A percentile compares a stretch with the other conserved stretches of the same genome.
Evolutionary conservation across 2,797 vertebrate species (phyloP).

Genomic region (Lithobates pipiens): DNA sequence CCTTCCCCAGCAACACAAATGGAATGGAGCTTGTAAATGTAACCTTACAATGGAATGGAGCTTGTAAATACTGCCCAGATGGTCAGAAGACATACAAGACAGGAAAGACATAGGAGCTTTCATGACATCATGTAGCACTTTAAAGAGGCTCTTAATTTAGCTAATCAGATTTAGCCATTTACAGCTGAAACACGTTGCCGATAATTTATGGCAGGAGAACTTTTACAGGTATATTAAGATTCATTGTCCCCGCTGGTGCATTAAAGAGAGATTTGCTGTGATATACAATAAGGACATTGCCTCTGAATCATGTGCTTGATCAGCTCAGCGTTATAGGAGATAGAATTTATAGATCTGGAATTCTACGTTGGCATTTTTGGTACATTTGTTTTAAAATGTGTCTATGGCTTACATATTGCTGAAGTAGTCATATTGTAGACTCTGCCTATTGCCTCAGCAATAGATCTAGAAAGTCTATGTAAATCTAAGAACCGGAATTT

Average conservation of each 20-base stretch:
- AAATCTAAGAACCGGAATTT: neutral
- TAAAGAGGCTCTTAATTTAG: constrained; percentile 56
- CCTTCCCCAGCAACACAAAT: constrained; percentile 5
- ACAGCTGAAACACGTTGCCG: constrained; percentile 19
- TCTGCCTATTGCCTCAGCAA: too few species aligned
- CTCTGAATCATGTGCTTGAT: constrained; percentile 33
- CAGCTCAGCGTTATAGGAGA: constrained; percentile 28
- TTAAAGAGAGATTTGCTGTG: constrained; percentile 48
- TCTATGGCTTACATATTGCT: neutral
- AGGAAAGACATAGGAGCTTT: constrained; percentile 51
- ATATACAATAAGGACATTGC: constrained; percentile 30
- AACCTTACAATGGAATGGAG: constrained; percentile 13
- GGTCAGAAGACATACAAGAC: constrained; percentile 51
- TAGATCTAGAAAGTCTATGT: too few species aligned
- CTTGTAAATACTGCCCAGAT: constrained; percentile 60
- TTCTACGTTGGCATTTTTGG: neutral
- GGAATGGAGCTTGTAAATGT: constrained; percentile 1
- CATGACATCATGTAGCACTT: constrained; percentile 58
- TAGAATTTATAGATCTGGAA: constrained; percentile 6
- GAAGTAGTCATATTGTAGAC: neutral
- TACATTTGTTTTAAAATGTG: neutral
- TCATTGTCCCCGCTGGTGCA: constrained; percentile 59
- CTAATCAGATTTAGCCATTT: constrained; percentile 56
- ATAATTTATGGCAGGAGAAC: constrained; percentile 51
- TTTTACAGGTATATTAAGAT: constrained; percentile 55